Base-by-base conservation (phyloP, 2,797 vertebrate species). In the Chloroceryle inda region DNA sequence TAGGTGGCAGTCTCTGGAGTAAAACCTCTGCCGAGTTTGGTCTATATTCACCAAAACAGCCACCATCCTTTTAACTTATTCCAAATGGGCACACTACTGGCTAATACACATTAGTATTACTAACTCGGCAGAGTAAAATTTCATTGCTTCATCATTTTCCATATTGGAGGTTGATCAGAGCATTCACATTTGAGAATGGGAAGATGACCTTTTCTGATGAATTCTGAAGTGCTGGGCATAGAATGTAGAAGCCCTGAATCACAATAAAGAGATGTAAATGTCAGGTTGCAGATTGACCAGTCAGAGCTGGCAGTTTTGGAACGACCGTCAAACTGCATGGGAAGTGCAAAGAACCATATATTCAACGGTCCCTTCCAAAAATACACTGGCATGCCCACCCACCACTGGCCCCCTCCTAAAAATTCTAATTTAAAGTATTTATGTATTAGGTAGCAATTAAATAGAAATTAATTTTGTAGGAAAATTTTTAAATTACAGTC, bases 391-490 rank as follows among this genome's bases (percentile, higher is more conserved):
- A 78, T 67, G 80, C 84, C 82, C 50, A 14, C 88, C 75, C 93
- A 71, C 79, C 82, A 50, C 59, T 11, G 2, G 45, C 62, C 80
- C 64, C 80, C 61, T 82, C 76, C 96, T 92, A 97, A 96, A 97
- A 95, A 95, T 72, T 50, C 80, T 92, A 56, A 92, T 67, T 85
- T 96, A 95, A 95, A 88, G 86, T 94, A 97, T 72, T 85, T 56
- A 81, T 64, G 95, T 89, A 96, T 97, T 96, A 98, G 96, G 93
- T 76, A 95, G 88, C 86, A 97, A 95, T 96, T 96, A 96, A 96
- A 95, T 93, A 98, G 90, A 97, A 97, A 98, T 86, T 93, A 49
- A 91, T 87, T 97, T 95, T 95, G 50, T 97, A 98, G 88, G 97
- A 97, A 97, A 97, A 94, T 44, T 62, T 62, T 97, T 95, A 96